These are phyloP conservation scores for Lithobates sylvaticus DNA, from an alignment of 2,797 vertebrate species.

Conservation along the genomic window DNA sequence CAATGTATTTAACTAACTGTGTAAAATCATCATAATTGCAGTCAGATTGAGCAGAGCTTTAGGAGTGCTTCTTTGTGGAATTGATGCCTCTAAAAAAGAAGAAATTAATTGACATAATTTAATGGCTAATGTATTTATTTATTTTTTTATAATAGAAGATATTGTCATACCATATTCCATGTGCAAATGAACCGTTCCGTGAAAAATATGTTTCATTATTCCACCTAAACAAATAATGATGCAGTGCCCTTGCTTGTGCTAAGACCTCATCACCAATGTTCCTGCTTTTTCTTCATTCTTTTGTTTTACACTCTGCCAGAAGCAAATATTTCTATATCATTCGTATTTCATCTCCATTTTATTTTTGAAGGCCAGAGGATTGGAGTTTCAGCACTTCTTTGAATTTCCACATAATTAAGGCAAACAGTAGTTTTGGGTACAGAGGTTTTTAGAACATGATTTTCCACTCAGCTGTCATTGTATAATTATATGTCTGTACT, in stretches of 20 bases:
- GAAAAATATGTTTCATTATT: slow-evolving; percentile 10
- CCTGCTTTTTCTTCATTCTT: neutral
- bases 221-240: neutral
- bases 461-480: neutral
- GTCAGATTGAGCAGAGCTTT: no score
- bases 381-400: neutral
- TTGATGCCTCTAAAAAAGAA: no score
- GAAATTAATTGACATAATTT: no score
- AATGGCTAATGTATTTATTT: no score
- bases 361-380: neutral
- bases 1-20: no score
- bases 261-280: neutral
- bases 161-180: neutral
- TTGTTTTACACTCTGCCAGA: no score
- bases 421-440: neutral
- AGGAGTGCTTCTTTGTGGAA: no score
- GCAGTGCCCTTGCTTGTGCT: no score
- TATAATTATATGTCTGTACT: no score
- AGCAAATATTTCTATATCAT: no score
- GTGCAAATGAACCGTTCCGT: neutral
- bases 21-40: no score
- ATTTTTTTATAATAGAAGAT: neutral
- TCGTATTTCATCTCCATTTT: neutral
- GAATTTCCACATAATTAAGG: neutral
- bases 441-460: neutral